These are phyloP conservation scores for Noctua fimbriata DNA, from an alignment of 2,888 invertebrate genomes.

Conservation along the genomic window DNA sequence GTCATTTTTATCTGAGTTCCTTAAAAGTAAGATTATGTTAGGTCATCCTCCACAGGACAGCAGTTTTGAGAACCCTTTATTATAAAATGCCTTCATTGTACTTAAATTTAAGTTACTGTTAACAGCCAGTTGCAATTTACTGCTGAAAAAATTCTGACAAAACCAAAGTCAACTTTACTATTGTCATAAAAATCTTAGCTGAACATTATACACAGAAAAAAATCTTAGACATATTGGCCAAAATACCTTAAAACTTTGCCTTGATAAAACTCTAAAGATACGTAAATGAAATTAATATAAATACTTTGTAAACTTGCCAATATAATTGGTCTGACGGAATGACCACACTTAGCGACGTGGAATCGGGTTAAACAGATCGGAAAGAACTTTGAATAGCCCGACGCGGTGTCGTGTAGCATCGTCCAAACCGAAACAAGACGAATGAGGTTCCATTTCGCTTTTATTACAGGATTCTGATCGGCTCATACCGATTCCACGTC, in stretches of 20 bases:
- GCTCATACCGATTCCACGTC: neutral
- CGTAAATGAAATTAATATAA: conserved; percentile 24
- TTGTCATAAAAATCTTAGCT: conserved; percentile 2
- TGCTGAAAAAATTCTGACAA: conserved; percentile 20
- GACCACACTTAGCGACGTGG: neutral
- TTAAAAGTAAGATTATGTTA: neutral
- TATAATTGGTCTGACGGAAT: conserved; percentile 18
- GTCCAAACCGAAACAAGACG: neutral
- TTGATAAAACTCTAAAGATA: conserved; percentile 45
- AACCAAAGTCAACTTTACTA: conserved; percentile 31
- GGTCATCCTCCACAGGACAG: neutral
- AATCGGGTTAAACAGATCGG: neutral
- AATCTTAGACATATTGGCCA: conserved; percentile 54
- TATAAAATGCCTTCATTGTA: neutral
- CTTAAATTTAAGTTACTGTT: neutral
- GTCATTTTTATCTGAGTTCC: neutral
- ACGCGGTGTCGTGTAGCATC: neutral
- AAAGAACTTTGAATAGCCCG: neutral
- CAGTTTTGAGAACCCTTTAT: neutral
- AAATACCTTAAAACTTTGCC: conserved; percentile 58
- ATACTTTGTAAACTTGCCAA: conserved; percentile 51
- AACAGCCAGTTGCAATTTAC: neutral
- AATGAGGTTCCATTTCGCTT: neutral
- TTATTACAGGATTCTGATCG: neutral
- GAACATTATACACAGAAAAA: conserved; percentile 49